Percentiles rank a stretch among this genome's conserved stretches.
Evolutionary conservation across 2,888 invertebrate genomes (phyloP).

Genomic region (Bimastos eiseni): DNA sequence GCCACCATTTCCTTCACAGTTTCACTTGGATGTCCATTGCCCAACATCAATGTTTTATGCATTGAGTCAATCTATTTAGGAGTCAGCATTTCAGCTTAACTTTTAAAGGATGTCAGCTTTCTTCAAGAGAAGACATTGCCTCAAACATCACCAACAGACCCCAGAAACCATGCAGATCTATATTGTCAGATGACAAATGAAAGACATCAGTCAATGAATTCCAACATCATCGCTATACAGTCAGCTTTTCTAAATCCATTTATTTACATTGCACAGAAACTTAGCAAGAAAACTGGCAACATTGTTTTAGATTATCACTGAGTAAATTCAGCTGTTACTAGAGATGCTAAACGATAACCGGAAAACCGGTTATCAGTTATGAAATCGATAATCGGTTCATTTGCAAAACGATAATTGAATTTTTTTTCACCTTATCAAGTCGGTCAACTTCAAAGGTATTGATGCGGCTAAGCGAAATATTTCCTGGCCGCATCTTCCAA

Average conservation of each 20-base stretch:
- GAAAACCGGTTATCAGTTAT: too few relatives aligned
- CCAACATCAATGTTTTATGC: neutral
- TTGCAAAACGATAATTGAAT: too few relatives aligned
- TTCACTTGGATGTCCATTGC: neutral
- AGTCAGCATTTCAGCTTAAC: neutral
- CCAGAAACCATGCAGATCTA: neutral
- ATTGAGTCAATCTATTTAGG: neutral
- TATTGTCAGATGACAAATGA: neutral
- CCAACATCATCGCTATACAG: neutral
- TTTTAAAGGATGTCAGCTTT: neutral
- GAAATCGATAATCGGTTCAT: too few relatives aligned
- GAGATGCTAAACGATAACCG: too few relatives aligned
- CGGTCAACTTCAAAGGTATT: too few relatives aligned
- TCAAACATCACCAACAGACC: neutral
- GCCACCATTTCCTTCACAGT: constrained; percentile 8
- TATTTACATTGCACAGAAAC: neutral
- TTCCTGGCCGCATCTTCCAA: too few relatives aligned
- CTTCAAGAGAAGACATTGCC: neutral
- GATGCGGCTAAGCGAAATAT: too few relatives aligned
- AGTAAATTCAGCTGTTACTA: too few relatives aligned
- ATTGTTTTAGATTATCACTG: neutral
- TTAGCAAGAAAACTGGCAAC: neutral
- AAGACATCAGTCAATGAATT: neutral
- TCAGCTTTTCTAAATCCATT: neutral
- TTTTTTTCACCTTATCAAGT: too few relatives aligned